Percentiles rank a stretch among this genome's conserved stretches.
Evolutionary conservation across 2,797 vertebrate genomes (phyloP).

Genomic region (Ctenochaetus hawaiiensis): DNA sequence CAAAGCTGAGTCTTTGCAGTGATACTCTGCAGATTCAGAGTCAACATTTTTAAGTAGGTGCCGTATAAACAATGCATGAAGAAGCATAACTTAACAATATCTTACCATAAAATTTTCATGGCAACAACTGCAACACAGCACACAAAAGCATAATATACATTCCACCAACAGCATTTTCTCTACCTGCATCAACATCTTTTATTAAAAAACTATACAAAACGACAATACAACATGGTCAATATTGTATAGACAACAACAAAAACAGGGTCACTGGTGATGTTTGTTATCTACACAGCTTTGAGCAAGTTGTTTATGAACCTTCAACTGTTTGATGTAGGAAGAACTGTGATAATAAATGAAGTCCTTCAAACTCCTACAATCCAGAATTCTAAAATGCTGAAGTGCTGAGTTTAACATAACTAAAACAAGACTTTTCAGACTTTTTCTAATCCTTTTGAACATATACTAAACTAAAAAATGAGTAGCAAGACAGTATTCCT

Average conservation of each 20-base stretch:
- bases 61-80: not conserved
- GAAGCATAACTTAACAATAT: not conserved
- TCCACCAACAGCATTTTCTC: not conserved
- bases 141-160: not conserved
- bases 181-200: not conserved
- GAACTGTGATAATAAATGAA: too few species aligned
- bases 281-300: not conserved
- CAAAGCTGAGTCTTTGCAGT: not conserved
- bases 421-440: too few species aligned
- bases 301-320: not conserved
- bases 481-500: too few species aligned
- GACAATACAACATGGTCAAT: not conserved
- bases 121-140: not conserved
- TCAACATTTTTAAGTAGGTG: not conserved
- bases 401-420: too few species aligned
- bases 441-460: too few species aligned
- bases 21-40: conserved; percentile 1
- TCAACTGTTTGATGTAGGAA: too few species aligned
- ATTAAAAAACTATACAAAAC: not conserved
- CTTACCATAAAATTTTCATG: not conserved
- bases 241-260: not conserved
- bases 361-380: too few species aligned
- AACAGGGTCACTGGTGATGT: not conserved
- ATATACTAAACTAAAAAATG: too few species aligned
- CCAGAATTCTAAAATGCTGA: too few species aligned